Evolutionary conservation across 2,888 invertebrate genomes (phyloP).

Genomic region (Eubasilissa splendida): DNA sequence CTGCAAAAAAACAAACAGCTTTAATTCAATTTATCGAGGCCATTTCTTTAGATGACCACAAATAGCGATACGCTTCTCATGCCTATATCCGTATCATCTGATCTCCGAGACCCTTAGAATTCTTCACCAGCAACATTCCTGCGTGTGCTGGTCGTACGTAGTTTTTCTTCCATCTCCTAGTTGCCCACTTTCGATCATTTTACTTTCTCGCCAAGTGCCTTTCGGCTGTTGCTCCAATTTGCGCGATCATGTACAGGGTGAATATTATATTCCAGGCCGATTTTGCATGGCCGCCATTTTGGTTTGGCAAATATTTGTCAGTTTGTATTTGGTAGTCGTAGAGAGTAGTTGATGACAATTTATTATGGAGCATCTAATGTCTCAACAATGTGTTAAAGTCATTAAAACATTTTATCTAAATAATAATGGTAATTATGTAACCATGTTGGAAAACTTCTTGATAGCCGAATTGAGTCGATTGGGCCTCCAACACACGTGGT

Average conservation of each 20-base stretch:
- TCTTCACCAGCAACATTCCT: background rate
- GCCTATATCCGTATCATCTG: background rate
- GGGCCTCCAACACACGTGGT: too few species aligned
- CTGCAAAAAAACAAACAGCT: too few species aligned
- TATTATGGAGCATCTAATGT: too few species aligned
- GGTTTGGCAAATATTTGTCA: too few species aligned
- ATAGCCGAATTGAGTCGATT: too few species aligned
- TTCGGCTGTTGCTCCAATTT: constrained; percentile 8
- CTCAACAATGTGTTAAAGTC: too few species aligned
- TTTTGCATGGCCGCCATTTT: background rate
- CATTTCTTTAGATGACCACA: background rate
- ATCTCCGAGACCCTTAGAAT: background rate
- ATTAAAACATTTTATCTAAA: too few species aligned
- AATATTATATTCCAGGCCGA: background rate
- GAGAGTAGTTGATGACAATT: too few species aligned
- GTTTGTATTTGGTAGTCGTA: too few species aligned
- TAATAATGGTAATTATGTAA: too few species aligned
- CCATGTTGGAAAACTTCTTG: too few species aligned
- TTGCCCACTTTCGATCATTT: constrained; percentile 31
- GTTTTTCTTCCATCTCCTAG: constrained; percentile 8
- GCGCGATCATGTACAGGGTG: background rate
- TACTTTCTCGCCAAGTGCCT: constrained; percentile 21
- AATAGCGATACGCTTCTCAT: constrained; percentile 10
- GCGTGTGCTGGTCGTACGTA: background rate
- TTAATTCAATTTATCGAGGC: too few species aligned